Base-by-base conservation (phyloP, 2,113 vertebrate species). In the Serilophus lunatus region DNA sequence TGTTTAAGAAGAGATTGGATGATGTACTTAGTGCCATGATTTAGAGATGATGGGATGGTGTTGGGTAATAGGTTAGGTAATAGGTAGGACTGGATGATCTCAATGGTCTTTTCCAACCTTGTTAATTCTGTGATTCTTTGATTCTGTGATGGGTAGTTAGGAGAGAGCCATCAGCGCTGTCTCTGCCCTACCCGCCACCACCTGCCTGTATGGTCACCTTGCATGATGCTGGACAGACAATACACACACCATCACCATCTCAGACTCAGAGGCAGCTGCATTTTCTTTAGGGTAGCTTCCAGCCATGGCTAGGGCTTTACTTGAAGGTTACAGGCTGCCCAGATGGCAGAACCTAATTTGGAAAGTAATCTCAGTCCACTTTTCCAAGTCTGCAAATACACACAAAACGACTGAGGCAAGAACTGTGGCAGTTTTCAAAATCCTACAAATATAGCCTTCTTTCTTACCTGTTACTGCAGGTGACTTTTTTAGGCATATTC, bases 281-380 rank as follows among this genome's bases (percentile, higher is more conserved):
- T 77, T 50, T 93, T 83, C 54, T 66, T 42, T 10, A 91, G 76
- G 50, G 68, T n/a, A 61, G 45, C 36, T 88, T 83, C 64, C 91
- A 71, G 83, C 63, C 50, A 33, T 83, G 64, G 63, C 86, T 59
- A 49, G 53, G 72, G 80, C 93, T 91, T 45, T 74, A 74, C 17
- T 42, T 61, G 47, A 14, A 35, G 65, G 26, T 94, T 82, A 11
- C 13, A 51, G 35, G 11, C 80, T 74, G 49, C 28, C 76, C 91
- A 92, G 71, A 83, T 86, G 76, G 96, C 76, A 92, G 83, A 83
- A 83, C 10, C 40, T 92, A 25, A 60, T 77, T 88, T 69, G 40
- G 59, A 90, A 86, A 36, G 17, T 31, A 35, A 88, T 56, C 36
- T 72, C 63, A n/a, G 40, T 68, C 71, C 36, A 53, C n/a, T 7